Percentiles rank a stretch among this genome's conserved stretches.
Conservation (phyloP, 2,113 vertebrate species). For the Hyperopisus bebe region DNA sequence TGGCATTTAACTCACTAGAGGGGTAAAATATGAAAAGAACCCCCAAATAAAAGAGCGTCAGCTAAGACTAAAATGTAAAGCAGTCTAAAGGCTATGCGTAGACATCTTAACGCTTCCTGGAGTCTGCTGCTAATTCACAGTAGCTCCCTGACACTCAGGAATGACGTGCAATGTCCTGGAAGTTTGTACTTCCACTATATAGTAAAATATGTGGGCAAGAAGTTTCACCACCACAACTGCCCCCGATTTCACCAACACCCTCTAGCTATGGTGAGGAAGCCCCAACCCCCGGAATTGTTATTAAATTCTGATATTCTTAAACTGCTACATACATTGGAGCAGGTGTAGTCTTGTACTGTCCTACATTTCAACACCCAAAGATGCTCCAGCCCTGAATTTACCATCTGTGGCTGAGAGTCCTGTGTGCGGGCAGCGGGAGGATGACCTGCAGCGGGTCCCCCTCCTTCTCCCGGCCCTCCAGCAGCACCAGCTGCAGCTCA, state of each 20-base stretch:
- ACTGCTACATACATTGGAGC: not conserved
- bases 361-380: not conserved
- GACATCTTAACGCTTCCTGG: not conserved
- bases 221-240: not conserved
- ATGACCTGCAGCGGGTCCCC: conserved; percentile 63
- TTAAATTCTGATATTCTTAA: not conserved
- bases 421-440: conserved; percentile 68
- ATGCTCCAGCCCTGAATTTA: conserved; percentile 39
- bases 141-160: not conserved
- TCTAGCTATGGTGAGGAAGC: not conserved
- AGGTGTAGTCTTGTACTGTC: not conserved
- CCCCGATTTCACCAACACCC: not conserved
- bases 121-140: not conserved
- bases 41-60: not conserved
- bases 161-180: not conserved
- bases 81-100: not conserved
- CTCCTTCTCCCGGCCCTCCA: conserved; percentile 71
- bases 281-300: not conserved
- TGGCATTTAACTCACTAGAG: not conserved
- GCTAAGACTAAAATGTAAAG: not conserved
- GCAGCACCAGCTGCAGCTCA: conserved; percentile 63
- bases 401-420: conserved; percentile 73
- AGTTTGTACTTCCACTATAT: not conserved
- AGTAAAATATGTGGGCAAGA: not conserved
- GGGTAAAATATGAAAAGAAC: not conserved